Percentiles rank a stretch among this genome's conserved stretches.
These are phyloP conservation scores for Prorops nasuta DNA, from an alignment of 1,140 invertebrate species.

Conservation along the genomic window DNA sequence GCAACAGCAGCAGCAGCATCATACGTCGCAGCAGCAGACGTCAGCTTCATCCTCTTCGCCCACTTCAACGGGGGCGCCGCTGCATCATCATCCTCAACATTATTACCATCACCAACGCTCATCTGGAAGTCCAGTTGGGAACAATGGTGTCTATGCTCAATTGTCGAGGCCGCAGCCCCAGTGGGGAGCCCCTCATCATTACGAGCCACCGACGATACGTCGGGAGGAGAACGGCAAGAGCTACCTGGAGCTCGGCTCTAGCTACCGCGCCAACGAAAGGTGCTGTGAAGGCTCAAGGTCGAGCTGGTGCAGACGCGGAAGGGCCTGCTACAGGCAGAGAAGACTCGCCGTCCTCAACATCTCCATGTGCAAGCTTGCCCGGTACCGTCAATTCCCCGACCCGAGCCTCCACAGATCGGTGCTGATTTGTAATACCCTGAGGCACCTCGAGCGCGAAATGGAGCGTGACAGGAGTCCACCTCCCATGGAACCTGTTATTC, in stretches of 20 bases:
- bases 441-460: slow-evolving; percentile 88
- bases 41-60: slow-evolving; percentile 16
- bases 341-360: slow-evolving; percentile 87
- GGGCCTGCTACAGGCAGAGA: slow-evolving; percentile 78
- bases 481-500: slow-evolving; percentile 45
- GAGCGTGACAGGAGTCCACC: slow-evolving; percentile 67
- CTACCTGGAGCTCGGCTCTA: slow-evolving; percentile 79
- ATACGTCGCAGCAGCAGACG: slow-evolving; percentile 10
- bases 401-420: slow-evolving; percentile 89
- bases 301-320: slow-evolving; percentile 71
- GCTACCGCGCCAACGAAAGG: slow-evolving; percentile 60
- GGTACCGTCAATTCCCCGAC: slow-evolving; percentile 84
- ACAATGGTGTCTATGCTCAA: slow-evolving; percentile 40
- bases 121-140: slow-evolving; percentile 21
- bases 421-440: slow-evolving; percentile 90
- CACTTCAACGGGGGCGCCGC: slow-evolving; percentile 23
- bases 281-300: slow-evolving; percentile 75
- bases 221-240: slow-evolving; percentile 88
- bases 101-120: slow-evolving; percentile 39
- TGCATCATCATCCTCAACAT: slow-evolving; percentile 30
- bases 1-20: slow-evolving; percentile 17
- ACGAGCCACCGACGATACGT: slow-evolving; percentile 77
- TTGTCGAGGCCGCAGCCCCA: slow-evolving; percentile 52
- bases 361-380: slow-evolving; percentile 88
- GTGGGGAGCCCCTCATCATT: slow-evolving; percentile 56